Base-by-base conservation (phyloP, 2,888 invertebrate genomes). In the Cheilosia vernalis region DNA sequence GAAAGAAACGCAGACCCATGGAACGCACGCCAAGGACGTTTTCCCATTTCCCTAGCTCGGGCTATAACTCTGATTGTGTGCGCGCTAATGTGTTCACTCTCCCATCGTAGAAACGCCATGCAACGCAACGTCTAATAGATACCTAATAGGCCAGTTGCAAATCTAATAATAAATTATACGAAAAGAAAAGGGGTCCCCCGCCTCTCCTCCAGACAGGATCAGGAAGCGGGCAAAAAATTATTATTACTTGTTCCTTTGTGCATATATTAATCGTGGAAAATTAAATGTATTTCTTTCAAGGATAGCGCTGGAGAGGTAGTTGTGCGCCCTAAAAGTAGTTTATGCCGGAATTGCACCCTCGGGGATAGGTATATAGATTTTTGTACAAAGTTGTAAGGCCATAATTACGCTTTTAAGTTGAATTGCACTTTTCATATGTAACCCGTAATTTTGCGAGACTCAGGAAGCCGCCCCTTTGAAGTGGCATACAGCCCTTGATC, bases 281-380 rank as follows among this genome's bases (percentile, higher is more conserved):
- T 85, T 85, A 85, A 85, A 85, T 85, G 85, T 80, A 77, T 85
- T 85, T 85, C 72, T 85, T 81, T 85, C 81, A 81, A 72, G 77
- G 81, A 72, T 63, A 51, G 60, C 15, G 64, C 33, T 24, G 30
- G 30, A 44, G 30, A 10, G 21, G 19, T 66, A 44, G 49, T 72
- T 64, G 24, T 53, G 21, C 17, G 44, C 47, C 9, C 51, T 2
- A 33, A 30, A 72, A 74, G 44, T 49, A 69, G 61, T 73, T 66
- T 53, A 15, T 30, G 17, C 56, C 27, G 51, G 53, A 40, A 47
- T 70, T 61, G 47, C 42, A 64, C 64, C 74, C 33, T 21, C 5
- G 51, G 27, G 44, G 51, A 49, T 37, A n/a, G n/a, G n/a, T n/a
- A 67, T 27, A 74, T 61, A 40, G 72, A 80, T 74, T 73, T 80